Conservation (phyloP, 1,140 invertebrate genomes). For the Dinothrombium tinctorium region DNA sequence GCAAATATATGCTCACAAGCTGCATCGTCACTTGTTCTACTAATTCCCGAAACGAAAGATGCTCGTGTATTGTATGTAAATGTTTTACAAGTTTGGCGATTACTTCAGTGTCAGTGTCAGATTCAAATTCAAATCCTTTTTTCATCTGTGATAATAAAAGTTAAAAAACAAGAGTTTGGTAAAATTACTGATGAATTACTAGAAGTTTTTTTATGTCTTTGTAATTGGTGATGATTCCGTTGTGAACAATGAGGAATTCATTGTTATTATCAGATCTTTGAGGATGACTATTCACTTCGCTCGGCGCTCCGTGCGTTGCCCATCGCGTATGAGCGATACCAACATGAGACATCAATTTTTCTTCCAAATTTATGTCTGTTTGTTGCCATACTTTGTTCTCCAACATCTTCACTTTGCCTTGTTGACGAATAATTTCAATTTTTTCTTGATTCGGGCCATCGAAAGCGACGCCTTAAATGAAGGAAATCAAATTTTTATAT, state of each 20-base stretch:
- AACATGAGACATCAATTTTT: constrained; percentile 44
- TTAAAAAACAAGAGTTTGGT: not conserved
- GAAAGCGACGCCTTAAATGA: constrained; percentile 68
- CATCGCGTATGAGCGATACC: constrained; percentile 98
- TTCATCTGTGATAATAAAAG: constrained; percentile 27
- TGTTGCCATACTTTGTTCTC: constrained; percentile 54
- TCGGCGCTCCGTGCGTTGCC: constrained; percentile 95
- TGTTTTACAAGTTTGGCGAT: constrained; percentile 94
- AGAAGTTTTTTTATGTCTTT: constrained; percentile 93
- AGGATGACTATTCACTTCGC: constrained; percentile 78
- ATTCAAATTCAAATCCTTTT: constrained; percentile 85
- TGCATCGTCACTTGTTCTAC: constrained; percentile 92
- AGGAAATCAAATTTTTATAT: constrained; percentile 12
- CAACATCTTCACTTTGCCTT: constrained; percentile 76
- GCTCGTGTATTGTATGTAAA: constrained; percentile 65
- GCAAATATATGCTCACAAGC: constrained; percentile 35
- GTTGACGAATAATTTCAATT: constrained; percentile 68
- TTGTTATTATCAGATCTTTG: constrained; percentile 74
- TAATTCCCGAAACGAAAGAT: constrained; percentile 72
- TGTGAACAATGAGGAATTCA: constrained; percentile 90
- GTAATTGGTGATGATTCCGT: constrained; percentile 98
- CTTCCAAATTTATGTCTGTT: constrained; percentile 31
- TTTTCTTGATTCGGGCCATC: constrained; percentile 44
- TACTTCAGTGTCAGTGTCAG: constrained; percentile 93
- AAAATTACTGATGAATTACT: constrained; percentile 19